Evolutionary conservation across 2,888 invertebrate species (phyloP).

Genomic region (Agrypnus murinus): DNA sequence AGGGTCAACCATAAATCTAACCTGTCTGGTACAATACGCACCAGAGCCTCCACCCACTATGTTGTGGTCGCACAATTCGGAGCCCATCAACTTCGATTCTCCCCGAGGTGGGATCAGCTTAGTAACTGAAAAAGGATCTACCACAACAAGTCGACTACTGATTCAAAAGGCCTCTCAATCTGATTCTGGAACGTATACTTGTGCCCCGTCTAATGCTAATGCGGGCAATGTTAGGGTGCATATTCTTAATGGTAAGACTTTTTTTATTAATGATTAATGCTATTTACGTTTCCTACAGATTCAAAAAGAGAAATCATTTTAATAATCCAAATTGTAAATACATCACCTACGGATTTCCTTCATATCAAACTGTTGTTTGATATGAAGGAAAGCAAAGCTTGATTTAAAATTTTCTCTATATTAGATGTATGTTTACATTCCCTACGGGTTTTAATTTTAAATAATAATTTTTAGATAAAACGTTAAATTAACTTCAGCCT

Average conservation of each 20-base stretch:
- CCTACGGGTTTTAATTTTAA: not conserved
- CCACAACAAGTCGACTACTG: slow-evolving; percentile 87
- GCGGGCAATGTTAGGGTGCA: slow-evolving; percentile 87
- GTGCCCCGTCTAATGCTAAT: slow-evolving; percentile 89
- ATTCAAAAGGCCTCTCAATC: slow-evolving; percentile 87
- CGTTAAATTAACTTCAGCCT: not conserved
- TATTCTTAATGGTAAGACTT: slow-evolving; percentile 86
- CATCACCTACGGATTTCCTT: not conserved
- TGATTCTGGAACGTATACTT: slow-evolving; percentile 89
- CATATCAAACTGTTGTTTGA: not conserved
- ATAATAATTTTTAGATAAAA: not conserved
- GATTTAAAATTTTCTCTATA: too few relatives aligned
- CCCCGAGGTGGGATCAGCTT: slow-evolving; percentile 91
- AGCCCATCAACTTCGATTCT: slow-evolving; percentile 93
- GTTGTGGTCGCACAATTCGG: slow-evolving; percentile 87
- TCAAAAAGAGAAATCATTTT: too few relatives aligned
- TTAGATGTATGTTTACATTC: too few relatives aligned
- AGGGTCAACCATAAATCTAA: slow-evolving; percentile 91
- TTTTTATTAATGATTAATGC: too few relatives aligned
- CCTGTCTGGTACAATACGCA: slow-evolving; percentile 87
- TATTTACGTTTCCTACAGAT: too few relatives aligned
- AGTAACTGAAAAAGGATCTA: slow-evolving; percentile 89
- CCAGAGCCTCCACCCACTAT: slow-evolving; percentile 90
- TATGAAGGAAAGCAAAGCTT: too few relatives aligned
- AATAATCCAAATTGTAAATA: not conserved